A percentile compares a stretch with the other conserved stretches of the same genome.
phyloP scores from a whole-genome alignment of 2,113 vertebrate genomes.

The Psophia crepitans region DNA sequence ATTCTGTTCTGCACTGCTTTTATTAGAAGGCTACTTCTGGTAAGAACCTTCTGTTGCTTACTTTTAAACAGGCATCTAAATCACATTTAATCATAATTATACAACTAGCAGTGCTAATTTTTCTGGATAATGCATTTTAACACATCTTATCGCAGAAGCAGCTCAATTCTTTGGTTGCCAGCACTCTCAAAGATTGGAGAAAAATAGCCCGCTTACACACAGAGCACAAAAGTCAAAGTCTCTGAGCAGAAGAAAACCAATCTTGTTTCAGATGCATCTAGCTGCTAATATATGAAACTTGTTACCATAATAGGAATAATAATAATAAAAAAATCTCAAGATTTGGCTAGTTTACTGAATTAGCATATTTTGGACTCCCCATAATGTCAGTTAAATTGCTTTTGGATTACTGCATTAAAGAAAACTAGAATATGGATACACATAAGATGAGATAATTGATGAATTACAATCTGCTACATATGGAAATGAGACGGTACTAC shows the following conservation, averaged over 20 bases:
- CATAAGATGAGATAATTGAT: background rate
- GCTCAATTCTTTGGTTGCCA: background rate
- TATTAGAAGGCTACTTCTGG: slow-evolving; percentile 5
- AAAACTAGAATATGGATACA: background rate
- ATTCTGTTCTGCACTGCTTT: background rate
- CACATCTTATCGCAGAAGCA: background rate
- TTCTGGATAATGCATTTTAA: background rate
- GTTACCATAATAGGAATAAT: background rate
- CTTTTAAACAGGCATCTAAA: slow-evolving; percentile 16
- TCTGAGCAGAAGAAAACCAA: background rate
- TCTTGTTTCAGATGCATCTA: background rate
- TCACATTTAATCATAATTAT: background rate
- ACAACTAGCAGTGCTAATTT: background rate
- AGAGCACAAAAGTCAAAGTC: background rate
- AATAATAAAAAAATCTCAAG: background rate
- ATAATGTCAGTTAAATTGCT: background rate
- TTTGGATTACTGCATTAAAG: background rate
- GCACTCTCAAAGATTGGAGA: background rate
- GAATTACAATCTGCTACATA: background rate
- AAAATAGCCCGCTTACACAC: background rate
- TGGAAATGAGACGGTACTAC: background rate
- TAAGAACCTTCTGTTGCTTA: slow-evolving; percentile 2
- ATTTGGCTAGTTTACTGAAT: background rate
- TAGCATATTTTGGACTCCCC: background rate
- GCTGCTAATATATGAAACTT: background rate